These are phyloP conservation scores for Phymanthus crucifer DNA, from an alignment of 92 coral and sea anemone species.

Conservation along the genomic window DNA sequence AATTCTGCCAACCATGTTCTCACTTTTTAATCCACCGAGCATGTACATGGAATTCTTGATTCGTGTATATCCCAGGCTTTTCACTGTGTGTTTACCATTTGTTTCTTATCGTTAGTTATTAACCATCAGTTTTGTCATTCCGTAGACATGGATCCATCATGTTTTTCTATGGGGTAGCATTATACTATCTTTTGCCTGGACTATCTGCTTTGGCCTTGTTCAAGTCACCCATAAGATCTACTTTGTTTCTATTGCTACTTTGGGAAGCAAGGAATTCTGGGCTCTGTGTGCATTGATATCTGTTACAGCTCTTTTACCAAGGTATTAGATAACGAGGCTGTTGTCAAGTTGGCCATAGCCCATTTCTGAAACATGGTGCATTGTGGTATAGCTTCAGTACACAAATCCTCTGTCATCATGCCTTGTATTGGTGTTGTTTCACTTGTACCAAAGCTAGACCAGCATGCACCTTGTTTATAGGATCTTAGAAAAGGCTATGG, in stretches of 20 bases:
- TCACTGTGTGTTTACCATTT: background rate
- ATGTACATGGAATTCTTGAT: too few relatives aligned
- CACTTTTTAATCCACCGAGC: too few relatives aligned
- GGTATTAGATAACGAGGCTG: too few relatives aligned
- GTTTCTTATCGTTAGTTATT: background rate
- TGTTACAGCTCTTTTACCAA: conserved; percentile 81
- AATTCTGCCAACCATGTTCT: too few relatives aligned
- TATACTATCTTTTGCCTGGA: conserved; percentile 83
- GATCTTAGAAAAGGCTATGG: too few relatives aligned
- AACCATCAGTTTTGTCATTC: background rate
- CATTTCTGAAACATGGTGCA: too few relatives aligned
- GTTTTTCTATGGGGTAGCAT: conserved; percentile 83
- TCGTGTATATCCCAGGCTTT: background rate
- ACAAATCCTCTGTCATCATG: too few relatives aligned
- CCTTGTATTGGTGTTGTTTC: too few relatives aligned
- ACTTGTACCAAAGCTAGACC: too few relatives aligned
- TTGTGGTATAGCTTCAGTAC: too few relatives aligned
- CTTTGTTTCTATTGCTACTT: conserved; percentile 76
- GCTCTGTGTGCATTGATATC: conserved; percentile 77
- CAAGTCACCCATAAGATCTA: conserved; percentile 74
- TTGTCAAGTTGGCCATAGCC: too few relatives aligned
- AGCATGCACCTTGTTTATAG: too few relatives aligned
- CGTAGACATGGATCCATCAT: conserved; percentile 83
- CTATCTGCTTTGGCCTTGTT: conserved; percentile 48
- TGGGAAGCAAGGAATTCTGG: conserved; percentile 92